Base-by-base conservation (phyloP, 1,140 invertebrate genomes). In the Bombus polaris region DNA sequence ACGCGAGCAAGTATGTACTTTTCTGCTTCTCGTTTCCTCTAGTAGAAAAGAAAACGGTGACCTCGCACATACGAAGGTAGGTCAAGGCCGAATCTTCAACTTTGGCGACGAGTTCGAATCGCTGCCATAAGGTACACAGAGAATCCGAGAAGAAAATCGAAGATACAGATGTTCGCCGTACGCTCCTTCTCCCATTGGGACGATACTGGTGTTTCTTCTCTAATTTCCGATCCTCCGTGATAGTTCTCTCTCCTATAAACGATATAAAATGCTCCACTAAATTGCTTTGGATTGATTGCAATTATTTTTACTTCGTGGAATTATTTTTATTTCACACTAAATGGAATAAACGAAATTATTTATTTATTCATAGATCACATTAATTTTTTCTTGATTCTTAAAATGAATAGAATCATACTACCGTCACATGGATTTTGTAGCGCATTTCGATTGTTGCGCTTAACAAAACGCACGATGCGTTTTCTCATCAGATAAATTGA, bases 31-130 rank as follows among this genome's bases (percentile, higher is more conserved):
- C 68, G 66, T 88, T 73, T 72, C 28, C 53, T 35, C 75, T 62
- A 35, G 53, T 70, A 83, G 83, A 57, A 53, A 53, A 39, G 25
- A 42, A 77, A 76, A 39, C 68, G 80, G 62, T 89, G 88, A 93
- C 84, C 88, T 18, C 80, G 85, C 74, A 39, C 57, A 65, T 75
- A 76, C 68, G 83, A 79, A 93, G 59, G 0, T 91, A 92, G 92
- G 92, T 93, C 92, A 90, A 76, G 90, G 91, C 83, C 87, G 83
- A 73, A 86, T 83, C 81, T 85, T 89, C 86, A 79, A 89, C 85
- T 88, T 88, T 80, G 84, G 39, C 75, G 84, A 83, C 78, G 83
- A 62, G 83, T 80, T 87, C 44, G 65, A 85, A 73, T 68, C 86
- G 68, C 28, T 37, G 39, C 65, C 57, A 66, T 71, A 89, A 72